Evolutionary conservation across 2,113 vertebrate species (phyloP), one percentile per base, ranked within the genome.

Genomic region (Corydoras sp.): DNA sequence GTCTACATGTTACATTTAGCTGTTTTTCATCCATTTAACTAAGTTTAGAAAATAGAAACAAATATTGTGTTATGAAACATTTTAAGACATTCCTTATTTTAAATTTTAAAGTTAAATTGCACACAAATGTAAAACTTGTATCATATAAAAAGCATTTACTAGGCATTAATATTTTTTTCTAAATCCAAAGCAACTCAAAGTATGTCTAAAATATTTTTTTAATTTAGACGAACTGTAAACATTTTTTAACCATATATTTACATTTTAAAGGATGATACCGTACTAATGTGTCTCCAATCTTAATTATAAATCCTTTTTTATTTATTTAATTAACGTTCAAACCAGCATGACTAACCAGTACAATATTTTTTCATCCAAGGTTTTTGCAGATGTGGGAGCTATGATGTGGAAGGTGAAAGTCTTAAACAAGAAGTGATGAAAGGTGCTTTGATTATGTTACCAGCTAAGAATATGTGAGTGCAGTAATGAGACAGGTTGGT

Each of bases 391-490:
- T 8, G 32, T 58, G 10, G 48, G 54, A 14, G 29, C 31, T 31
- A 58, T 56, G 13, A 56, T 56, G 54, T 56, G 54, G 14, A 7
- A 56, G 54, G 54, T n/a, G 54, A 7, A n/a, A 55, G 53, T 15
- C 35, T 59, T 14, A 59, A 30, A 29, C 14, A 56, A n/a, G n/a
- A 35, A 14, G 58, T n/a, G 58, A 69, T 60, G 56, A 69, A 69
- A 31, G 13, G 43, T 60, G 35, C 11, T 50, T 59, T 49, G 49
- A 69, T 69, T 69, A 59, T 24, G 43, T 69, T 43, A 30, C 14
- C 58, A 51, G 11, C 30, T 69, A 43, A 60, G 24, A 43, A 69
- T 18, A 69, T 69, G 56, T 60, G 43, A 69, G 67, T 60, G 51
- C n/a, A 59, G 35, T 49, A 58, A 50, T 60, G 58, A 60, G 58